phyloP scores from a whole-genome alignment of 1,140 invertebrate species.

The Periplaneta americana region DNA sequence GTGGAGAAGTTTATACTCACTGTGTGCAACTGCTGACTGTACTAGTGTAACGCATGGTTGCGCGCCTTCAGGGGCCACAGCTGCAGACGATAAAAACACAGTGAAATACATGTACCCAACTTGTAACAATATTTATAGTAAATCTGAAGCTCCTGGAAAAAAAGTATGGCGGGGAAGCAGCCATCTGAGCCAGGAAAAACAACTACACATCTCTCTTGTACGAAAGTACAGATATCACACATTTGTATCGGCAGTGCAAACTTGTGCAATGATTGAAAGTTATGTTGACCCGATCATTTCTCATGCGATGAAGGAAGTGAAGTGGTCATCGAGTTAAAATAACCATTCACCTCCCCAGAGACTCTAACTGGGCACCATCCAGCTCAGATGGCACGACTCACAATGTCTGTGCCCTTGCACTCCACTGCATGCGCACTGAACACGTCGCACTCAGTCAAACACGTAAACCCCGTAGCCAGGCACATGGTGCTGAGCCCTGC shows the following conservation, averaged over 20 bases:
- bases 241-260: too few species aligned
- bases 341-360: too few species aligned
- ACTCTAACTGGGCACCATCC: not conserved
- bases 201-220: too few species aligned
- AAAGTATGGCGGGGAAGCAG: not conserved
- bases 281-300: too few species aligned
- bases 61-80: not conserved
- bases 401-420: not conserved
- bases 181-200: not conserved
- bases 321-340: too few species aligned
- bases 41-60: not conserved
- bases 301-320: too few species aligned
- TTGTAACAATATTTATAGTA: not conserved
- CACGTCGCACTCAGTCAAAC: not conserved
- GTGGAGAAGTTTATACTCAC: not conserved
- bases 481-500: not conserved
- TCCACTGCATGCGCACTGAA: not conserved
- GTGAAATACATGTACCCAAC: not conserved
- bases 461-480: not conserved
- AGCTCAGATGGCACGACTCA: not conserved
- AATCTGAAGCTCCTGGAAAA: not conserved
- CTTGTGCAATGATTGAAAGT: too few species aligned
- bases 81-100: conserved; percentile 3
- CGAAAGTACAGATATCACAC: too few species aligned
- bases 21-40: not conserved